phyloP scores from a whole-genome alignment of 2,797 vertebrate species.

The Thamnophis elegans region DNA sequence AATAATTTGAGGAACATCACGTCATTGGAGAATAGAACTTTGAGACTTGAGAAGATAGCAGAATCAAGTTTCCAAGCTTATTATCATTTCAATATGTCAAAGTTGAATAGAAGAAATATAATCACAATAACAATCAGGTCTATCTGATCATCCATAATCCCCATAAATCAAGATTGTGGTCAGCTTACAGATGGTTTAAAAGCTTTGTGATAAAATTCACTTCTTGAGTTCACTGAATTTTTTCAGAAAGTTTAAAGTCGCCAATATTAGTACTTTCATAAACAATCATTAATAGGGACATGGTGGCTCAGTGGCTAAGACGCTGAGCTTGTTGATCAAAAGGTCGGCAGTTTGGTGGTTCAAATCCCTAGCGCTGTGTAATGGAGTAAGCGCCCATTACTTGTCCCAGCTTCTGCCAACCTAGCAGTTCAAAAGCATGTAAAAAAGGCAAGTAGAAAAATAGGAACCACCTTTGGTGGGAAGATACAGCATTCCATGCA shows the following conservation, averaged over 20 bases:
- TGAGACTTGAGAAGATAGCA: background rate
- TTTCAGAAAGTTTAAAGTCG: background rate
- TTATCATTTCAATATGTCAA: background rate
- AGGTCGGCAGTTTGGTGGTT: no score
- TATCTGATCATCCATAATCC: background rate
- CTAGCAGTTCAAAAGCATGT: no score
- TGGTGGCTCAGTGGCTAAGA: no score
- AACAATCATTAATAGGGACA: background rate
- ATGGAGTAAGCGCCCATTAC: no score
- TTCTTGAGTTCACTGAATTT: background rate
- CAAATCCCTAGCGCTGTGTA: no score
- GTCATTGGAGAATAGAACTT: background rate
- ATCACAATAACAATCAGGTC: background rate
- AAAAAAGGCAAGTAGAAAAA: no score
- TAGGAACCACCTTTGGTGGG: no score
- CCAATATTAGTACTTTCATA: background rate
- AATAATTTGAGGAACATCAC: background rate
- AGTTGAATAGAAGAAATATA: background rate
- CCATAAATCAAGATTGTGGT: background rate
- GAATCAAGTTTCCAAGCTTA: background rate
- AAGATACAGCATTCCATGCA: no score
- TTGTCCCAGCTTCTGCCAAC: no score
- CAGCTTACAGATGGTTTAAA: background rate
- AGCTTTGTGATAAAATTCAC: background rate
- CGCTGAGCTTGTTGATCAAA: no score